Evolutionary conservation across 2,888 invertebrate species (phyloP).

Genomic region (Campopleginae sp.): DNA sequence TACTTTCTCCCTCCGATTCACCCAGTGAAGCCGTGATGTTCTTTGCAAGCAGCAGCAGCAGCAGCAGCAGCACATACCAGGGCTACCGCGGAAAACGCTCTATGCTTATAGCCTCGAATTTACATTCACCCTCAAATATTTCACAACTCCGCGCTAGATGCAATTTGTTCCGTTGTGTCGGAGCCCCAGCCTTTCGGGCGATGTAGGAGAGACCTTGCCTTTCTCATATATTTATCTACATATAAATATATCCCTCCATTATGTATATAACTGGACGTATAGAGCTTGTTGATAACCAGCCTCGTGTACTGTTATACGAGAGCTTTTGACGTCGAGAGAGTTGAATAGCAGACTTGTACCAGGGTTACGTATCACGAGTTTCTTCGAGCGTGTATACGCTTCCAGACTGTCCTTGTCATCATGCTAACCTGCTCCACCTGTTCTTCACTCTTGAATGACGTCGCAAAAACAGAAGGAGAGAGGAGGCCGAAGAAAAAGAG

Average conservation of each 20-base stretch:
- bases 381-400: conserved; percentile 43
- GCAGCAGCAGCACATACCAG: conserved; percentile 18
- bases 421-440: conserved; percentile 44
- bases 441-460: conserved; percentile 18
- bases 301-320: conserved; percentile 63
- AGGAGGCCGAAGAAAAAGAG: conserved; percentile 1
- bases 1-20: conserved; percentile 60
- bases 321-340: conserved; percentile 59
- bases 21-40: conserved; percentile 51
- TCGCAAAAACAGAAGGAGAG: conserved; percentile 2
- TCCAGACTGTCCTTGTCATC: conserved; percentile 41
- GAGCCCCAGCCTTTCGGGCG: conserved; percentile 40
- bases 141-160: conserved; percentile 70
- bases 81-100: conserved; percentile 33
- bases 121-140: conserved; percentile 76
- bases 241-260: conserved; percentile 2
- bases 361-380: conserved; percentile 58
- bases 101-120: conserved; percentile 70
- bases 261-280: conserved; percentile 40
- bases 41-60: conserved; percentile 47
- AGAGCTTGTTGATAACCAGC: conserved; percentile 70
- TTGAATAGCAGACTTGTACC: conserved; percentile 49
- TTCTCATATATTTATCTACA: not conserved
- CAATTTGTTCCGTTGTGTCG: conserved; percentile 77
- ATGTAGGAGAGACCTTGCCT: conserved; percentile 23